Evolutionary conservation across 23 tunicate genomes (phyloP).

Genomic region (Styela clava): DNA sequence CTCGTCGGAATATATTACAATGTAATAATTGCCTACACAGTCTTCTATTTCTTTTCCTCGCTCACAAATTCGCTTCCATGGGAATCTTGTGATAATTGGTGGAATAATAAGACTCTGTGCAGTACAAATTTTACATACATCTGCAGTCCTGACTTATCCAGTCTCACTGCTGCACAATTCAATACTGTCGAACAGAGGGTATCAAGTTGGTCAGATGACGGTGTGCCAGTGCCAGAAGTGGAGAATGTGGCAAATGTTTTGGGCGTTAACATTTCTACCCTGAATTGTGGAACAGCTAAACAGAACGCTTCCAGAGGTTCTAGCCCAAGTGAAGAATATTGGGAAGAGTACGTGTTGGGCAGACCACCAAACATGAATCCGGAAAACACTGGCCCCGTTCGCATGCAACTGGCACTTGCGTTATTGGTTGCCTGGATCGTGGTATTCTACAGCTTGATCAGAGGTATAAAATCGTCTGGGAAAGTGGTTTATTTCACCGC

Average conservation of each 20-base stretch:
- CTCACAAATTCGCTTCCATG: slow-evolving; percentile 72
- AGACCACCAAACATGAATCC: slow-evolving; percentile 60
- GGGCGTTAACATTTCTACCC: too few relatives aligned
- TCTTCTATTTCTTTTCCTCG: slow-evolving; percentile 90
- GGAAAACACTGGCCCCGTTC: slow-evolving; percentile 56
- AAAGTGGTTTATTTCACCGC: slow-evolving; percentile 98
- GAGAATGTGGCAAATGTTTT: neutral
- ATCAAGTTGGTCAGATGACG: neutral
- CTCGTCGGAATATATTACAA: slow-evolving; percentile 95
- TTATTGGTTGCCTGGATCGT: slow-evolving; percentile 84
- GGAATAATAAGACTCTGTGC: slow-evolving; percentile 66
- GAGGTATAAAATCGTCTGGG: slow-evolving; percentile 90
- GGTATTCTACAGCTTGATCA: slow-evolving; percentile 76
- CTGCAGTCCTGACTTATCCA: neutral
- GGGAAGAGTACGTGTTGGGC: slow-evolving; percentile 75
- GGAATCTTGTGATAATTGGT: slow-evolving; percentile 84
- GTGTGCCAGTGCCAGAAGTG: neutral
- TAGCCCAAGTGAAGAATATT: slow-evolving; percentile 86
- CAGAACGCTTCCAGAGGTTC: slow-evolving; percentile 25
- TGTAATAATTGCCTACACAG: slow-evolving; percentile 94
- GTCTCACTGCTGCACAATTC: neutral
- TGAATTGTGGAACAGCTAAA: neutral
- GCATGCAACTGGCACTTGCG: slow-evolving; percentile 54
- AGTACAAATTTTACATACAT: slow-evolving; percentile 33
- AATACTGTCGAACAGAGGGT: neutral